A percentile compares a stretch with the other conserved stretches of the same genome.
These are phyloP conservation scores for Hydraecia micacea DNA, from an alignment of 2,888 invertebrate species.

Conservation along the genomic window DNA sequence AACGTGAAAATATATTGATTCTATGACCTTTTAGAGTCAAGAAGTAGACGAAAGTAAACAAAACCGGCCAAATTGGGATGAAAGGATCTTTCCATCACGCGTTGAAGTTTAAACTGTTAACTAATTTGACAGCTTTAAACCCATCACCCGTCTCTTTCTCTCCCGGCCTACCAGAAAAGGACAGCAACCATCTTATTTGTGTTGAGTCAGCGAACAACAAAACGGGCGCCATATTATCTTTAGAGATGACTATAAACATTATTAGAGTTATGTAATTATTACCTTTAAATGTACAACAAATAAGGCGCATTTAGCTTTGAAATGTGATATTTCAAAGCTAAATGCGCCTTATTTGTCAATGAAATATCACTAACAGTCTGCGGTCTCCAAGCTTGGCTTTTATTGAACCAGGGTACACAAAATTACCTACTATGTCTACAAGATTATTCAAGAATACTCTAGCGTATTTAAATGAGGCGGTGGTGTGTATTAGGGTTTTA, in stretches of 20 bases:
- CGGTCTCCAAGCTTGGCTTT: conserved; percentile 40
- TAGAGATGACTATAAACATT: conserved; percentile 46
- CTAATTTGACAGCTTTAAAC: conserved; percentile 21
- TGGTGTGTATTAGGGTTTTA: conserved; percentile 11
- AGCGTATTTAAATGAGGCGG: conserved; percentile 14
- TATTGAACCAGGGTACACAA: conserved; percentile 23
- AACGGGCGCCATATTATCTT: conserved; percentile 35
- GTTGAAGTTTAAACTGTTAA: conserved; percentile 21
- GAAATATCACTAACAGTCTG: conserved; percentile 25
- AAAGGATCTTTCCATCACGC: conserved; percentile 3
- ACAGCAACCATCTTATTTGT: conserved; percentile 18
- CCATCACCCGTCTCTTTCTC: conserved; percentile 5
- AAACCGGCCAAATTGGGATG: neutral
- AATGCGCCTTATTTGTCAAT: too few relatives aligned
- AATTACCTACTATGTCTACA: conserved; percentile 20
- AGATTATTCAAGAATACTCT: conserved; percentile 27
- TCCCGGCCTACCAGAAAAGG: neutral
- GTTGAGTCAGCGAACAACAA: conserved; percentile 43
- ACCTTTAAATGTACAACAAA: conserved; percentile 50
- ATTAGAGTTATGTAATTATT: conserved; percentile 40
- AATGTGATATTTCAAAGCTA: too few relatives aligned
- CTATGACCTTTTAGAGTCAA: neutral
- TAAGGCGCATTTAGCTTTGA: conserved; percentile 37
- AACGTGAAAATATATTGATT: neutral
- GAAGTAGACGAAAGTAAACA: neutral